These are phyloP conservation scores for Trochalopteron elliotii DNA, from an alignment of 2,113 vertebrate species.

Conservation along the genomic window DNA sequence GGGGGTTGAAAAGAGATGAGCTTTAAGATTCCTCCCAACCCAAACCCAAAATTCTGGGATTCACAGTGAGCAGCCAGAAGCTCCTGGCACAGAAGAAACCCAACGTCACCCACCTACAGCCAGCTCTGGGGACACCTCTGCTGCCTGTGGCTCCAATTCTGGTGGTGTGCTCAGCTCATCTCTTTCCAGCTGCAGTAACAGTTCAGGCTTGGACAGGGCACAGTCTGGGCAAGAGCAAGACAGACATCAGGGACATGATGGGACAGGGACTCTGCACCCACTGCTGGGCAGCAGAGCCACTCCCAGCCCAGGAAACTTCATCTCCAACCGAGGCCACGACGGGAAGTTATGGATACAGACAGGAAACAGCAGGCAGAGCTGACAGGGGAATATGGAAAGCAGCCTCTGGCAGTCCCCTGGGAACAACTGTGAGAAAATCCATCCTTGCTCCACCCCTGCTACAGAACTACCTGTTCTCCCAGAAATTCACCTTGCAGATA, in stretches of 20 bases:
- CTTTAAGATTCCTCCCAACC: not conserved
- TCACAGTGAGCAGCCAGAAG: not conserved
- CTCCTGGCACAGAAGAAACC: not conserved
- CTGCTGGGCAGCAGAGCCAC: not conserved
- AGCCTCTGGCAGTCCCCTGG: not conserved
- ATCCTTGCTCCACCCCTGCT: not conserved
- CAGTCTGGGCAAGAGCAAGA: not conserved
- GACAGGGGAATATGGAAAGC: not conserved
- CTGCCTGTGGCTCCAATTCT: accelerated
- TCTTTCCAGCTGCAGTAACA: not conserved
- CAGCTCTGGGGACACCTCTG: not conserved
- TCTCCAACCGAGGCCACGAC: accelerated
- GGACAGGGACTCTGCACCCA: not conserved
- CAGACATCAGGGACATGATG: not conserved
- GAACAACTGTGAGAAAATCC: not conserved
- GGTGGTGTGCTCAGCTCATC: accelerated
- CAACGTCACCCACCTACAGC: not conserved
- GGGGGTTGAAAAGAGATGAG: not conserved
- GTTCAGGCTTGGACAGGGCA: not conserved
- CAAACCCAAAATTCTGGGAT: not conserved
- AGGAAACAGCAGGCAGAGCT: not conserved
- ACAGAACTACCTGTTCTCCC: not conserved
- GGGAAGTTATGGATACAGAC: not conserved
- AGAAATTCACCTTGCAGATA: not conserved
- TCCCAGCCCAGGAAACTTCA: not conserved